Base-by-base conservation (phyloP, 92 coral and sea anemone genomes). In the Hydrozoanthus gracilis region DNA sequence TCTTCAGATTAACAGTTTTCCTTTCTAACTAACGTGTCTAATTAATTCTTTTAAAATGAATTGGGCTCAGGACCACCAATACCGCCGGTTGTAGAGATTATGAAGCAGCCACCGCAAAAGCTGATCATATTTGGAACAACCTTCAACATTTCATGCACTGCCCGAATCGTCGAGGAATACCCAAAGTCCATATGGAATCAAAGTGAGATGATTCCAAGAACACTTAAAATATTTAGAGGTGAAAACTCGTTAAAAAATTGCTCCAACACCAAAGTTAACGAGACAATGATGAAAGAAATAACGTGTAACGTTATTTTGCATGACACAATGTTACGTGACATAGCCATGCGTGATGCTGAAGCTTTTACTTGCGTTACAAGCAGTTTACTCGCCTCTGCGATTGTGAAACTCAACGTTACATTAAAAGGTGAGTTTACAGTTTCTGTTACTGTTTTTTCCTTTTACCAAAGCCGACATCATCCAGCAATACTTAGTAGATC, bases 361-460 rank as follows among this genome's bases (percentile, higher is more conserved):
- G 16, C 9, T 8, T 90, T 80, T 45, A 55, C 3, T 8, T 90
- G 89, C 61, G 14, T 47, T 27, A 15, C 86, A 7, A 54, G 18
- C 49, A 91, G 69, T 55, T 50, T 48, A 65, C 0, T 68, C 3
- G 16, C 15, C 15, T 90, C 85, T 44, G 60, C 78, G 2, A 1
- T 4, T 12, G 79, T 73, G 46, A 67, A 52, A 39, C 39, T 82
- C 10, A 3, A 64, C 27, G 20, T 90, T 8, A 46, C 71, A 3
- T 61, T 86, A 52, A 77, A 82, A 67, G 83, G 92, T 90, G 73
- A 82, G 92, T 68, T 64, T 56, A 10, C n/a, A n/a, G n/a, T n/a
- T n/a, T n/a, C n/a, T n/a, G n/a, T n/a, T n/a, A n/a, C n/a, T n/a
- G n/a, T 10, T 56, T 7, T 7, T 56, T n/a, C 14, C 0, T 56